Evolutionary conservation across 92 coral and sea anemone genomes (phyloP).

Genomic region (Epizoanthus stellaris): DNA sequence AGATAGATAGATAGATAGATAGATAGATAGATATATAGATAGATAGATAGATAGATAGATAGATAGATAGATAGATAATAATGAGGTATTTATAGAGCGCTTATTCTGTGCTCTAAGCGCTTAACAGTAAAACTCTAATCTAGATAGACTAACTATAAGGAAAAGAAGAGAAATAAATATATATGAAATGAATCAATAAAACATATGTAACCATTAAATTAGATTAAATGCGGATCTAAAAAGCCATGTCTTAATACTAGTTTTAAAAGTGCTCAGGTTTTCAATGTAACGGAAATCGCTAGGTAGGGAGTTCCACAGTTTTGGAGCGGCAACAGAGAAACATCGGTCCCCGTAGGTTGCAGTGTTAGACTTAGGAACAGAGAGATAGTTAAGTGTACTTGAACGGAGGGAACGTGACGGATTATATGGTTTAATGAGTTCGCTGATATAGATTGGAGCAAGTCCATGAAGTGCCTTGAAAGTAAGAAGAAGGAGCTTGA

Average conservation of each 20-base stretch:
- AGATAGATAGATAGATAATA: too few relatives aligned
- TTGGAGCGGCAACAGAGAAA: too few relatives aligned
- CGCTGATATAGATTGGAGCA: slow-evolving; percentile 53
- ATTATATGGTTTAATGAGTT: slow-evolving; percentile 51
- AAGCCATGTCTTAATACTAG: slow-evolving; percentile 43
- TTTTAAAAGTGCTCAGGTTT: slow-evolving; percentile 41
- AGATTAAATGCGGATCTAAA: slow-evolving; percentile 37
- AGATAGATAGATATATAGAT: too few relatives aligned
- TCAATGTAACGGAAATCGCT: slow-evolving; percentile 36
- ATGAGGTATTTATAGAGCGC: slow-evolving; percentile 23
- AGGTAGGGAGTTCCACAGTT: slow-evolving; percentile 55
- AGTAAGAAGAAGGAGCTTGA: slow-evolving; percentile 46
- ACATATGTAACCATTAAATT: slow-evolving; percentile 39
- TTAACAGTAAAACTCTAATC: slow-evolving; percentile 17
- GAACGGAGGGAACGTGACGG: slow-evolving; percentile 55
- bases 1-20: too few relatives aligned
- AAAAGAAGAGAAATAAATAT: slow-evolving; percentile 23
- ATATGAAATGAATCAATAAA: slow-evolving; percentile 27
- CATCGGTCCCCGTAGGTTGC: slow-evolving; percentile 50
- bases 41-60: too few relatives aligned
- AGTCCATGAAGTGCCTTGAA: slow-evolving; percentile 56
- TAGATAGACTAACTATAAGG: slow-evolving; percentile 27
- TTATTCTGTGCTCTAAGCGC: slow-evolving; percentile 29
- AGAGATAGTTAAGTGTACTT: slow-evolving; percentile 41
- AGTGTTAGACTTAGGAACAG: slow-evolving; percentile 56